Conservation (phyloP, 2,797 vertebrate species). For the Cetoscarus ocellatus region DNA sequence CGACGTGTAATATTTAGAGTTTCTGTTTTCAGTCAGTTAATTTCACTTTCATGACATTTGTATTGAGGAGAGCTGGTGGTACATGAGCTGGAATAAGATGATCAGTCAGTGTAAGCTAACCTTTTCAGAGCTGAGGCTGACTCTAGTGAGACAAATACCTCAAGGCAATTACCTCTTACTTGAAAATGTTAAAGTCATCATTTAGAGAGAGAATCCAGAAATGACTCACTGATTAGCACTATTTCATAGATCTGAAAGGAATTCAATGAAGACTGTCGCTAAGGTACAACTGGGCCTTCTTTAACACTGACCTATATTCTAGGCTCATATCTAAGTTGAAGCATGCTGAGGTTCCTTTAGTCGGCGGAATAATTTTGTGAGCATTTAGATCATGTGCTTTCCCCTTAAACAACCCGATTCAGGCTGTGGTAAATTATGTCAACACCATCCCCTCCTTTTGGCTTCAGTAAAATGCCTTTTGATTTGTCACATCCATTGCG, state of each 20-base stretch:
- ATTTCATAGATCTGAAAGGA: slow-evolving; percentile 5
- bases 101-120: slow-evolving; percentile 51
- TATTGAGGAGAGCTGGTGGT: slow-evolving; percentile 4
- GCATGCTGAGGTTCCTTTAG: neutral
- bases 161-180: slow-evolving; percentile 17
- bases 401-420: neutral
- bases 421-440: neutral
- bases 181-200: slow-evolving; percentile 40
- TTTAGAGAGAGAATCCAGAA: neutral
- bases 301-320: neutral
- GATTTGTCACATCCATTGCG: slow-evolving; percentile 11
- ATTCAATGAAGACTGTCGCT: neutral
- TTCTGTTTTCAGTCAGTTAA: slow-evolving; percentile 33
- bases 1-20: slow-evolving; percentile 11
- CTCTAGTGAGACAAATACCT: slow-evolving; percentile 39
- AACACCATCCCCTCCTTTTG: neutral
- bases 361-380: slow-evolving; percentile 1
- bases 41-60: slow-evolving; percentile 30
- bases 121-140: slow-evolving; percentile 42
- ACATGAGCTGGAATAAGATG: slow-evolving; percentile 26
- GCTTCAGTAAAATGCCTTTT: neutral
- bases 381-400: neutral
- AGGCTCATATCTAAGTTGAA: neutral
- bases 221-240: slow-evolving; percentile 5
- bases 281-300: neutral